A percentile compares a stretch with the other conserved stretches of the same genome.
phyloP scores from a whole-genome alignment of 2,888 invertebrate species.

The Chrysomela aeneicollis region DNA sequence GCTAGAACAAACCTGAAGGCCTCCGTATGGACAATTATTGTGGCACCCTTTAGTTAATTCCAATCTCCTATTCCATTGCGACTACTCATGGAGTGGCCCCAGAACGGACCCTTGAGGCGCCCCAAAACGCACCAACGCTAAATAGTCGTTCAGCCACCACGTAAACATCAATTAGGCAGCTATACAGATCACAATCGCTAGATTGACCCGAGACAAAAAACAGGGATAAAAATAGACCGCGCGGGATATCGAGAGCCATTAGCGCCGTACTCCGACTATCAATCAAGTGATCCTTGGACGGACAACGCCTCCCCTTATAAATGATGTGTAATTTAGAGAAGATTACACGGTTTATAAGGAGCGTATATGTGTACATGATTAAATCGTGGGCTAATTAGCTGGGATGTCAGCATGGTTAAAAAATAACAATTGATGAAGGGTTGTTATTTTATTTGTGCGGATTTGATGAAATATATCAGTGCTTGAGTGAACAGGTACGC shows the following conservation, averaged over 20 bases:
- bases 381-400: slow-evolving; percentile 57
- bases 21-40: too few relatives aligned
- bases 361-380: slow-evolving; percentile 54
- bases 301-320: slow-evolving; percentile 57
- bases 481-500: not conserved
- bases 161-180: slow-evolving; percentile 37
- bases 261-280: slow-evolving; percentile 58
- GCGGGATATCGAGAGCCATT: slow-evolving; percentile 59
- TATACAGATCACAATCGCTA: slow-evolving; percentile 37
- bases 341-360: slow-evolving; percentile 60
- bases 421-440: slow-evolving; percentile 8
- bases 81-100: not conserved
- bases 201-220: slow-evolving; percentile 16
- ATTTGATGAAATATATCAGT: not conserved
- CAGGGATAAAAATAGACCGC: slow-evolving; percentile 47
- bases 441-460: not conserved
- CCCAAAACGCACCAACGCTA: not conserved
- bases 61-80: too few relatives aligned
- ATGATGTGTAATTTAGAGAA: slow-evolving; percentile 61
- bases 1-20: too few relatives aligned
- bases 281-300: slow-evolving; percentile 52
- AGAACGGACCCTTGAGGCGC: not conserved
- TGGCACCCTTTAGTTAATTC: too few relatives aligned
- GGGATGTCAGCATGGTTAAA: slow-evolving; percentile 27
- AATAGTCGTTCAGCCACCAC: not conserved